Base-by-base conservation (phyloP, 2,113 vertebrate species). In the Microtus montanus region DNA sequence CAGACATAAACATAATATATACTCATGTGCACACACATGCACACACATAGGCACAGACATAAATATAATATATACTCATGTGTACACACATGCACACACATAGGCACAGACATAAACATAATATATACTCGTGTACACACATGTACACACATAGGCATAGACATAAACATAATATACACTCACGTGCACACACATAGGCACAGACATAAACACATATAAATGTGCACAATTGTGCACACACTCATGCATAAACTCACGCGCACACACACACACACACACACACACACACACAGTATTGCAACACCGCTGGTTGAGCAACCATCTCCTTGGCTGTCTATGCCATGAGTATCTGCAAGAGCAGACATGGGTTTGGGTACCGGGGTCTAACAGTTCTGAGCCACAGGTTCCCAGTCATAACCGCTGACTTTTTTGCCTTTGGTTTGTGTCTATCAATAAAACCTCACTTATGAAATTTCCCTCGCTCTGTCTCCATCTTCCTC, bases 381-480 rank as follows among this genome's bases (percentile, higher is more conserved):
- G 47, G 6, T 80, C 73, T 89, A 52, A 80, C n/a, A 87, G 38
- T 70, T 75, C 74, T 85, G n/a, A 63, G 54, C 13, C 83, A 30
- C 78, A 89, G 44, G 15, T 79, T 41, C 77, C 92, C 58, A 64
- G 30, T 80, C 61, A 47, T 68, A 92, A 64, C 28, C 64, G 30
- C 26, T 49, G 61, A 71, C 83, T 95, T 84, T 19, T 58, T 63
- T 78, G 14, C 20, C 15, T 87, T 83, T 52, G 52, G n/a, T 78
- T 96, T 64, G 20, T 35, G 8, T 17, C 7, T 94, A 24, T 89
- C 64, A 54, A n/a, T 90, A 85, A 90, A 82, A 92, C 24, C 26
- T 89, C 82, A 93, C 77, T 90, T 91, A 75, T 84, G 68, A 95
- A 91, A 93, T 92, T 93, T 78, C 73, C 49, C 54, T 93, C 89